Percentiles rank a stretch among this genome's conserved stretches.
Evolutionary conservation across 2,113 vertebrate species (phyloP).

Genomic region (Hoplias malabaricus): DNA sequence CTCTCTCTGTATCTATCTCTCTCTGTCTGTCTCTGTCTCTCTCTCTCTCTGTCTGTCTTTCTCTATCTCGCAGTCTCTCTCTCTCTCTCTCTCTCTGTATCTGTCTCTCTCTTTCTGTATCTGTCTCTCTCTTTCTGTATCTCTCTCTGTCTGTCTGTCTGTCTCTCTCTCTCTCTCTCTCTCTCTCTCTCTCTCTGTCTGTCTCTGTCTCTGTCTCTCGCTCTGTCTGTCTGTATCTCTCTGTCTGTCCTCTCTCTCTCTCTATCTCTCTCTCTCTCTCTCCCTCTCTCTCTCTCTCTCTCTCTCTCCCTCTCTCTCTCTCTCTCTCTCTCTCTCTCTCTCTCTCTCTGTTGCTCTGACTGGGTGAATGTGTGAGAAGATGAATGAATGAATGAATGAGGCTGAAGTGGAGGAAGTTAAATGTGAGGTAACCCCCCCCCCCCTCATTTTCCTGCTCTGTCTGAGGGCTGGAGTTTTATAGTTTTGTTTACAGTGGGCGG

Average conservation of each 20-base stretch:
- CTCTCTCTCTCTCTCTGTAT: not conserved
- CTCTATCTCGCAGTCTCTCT: not conserved
- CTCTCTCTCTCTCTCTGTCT: not conserved
- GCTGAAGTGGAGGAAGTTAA: no score
- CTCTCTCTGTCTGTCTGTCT: slow-evolving; percentile 1
- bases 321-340: not conserved
- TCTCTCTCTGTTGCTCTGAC: not conserved
- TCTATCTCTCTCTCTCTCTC: not conserved
- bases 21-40: not conserved
- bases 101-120: not conserved
- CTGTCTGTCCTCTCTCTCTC: not conserved
- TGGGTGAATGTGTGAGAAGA: no score
- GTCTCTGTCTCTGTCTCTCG: not conserved
- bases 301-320: not conserved
- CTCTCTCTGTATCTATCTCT: no score
- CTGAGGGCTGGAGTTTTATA: not conserved
- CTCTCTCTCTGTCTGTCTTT: not conserved
- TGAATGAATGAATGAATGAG: no score
- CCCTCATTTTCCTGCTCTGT: no score
- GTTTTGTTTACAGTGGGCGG: not conserved
- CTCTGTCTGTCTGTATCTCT: not conserved
- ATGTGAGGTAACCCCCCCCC: no score
- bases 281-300: no score
- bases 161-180: not conserved
- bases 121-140: slow-evolving; percentile 14